Base-by-base conservation (phyloP, 2,888 invertebrate species). In the Kryphioiulus occultus region DNA sequence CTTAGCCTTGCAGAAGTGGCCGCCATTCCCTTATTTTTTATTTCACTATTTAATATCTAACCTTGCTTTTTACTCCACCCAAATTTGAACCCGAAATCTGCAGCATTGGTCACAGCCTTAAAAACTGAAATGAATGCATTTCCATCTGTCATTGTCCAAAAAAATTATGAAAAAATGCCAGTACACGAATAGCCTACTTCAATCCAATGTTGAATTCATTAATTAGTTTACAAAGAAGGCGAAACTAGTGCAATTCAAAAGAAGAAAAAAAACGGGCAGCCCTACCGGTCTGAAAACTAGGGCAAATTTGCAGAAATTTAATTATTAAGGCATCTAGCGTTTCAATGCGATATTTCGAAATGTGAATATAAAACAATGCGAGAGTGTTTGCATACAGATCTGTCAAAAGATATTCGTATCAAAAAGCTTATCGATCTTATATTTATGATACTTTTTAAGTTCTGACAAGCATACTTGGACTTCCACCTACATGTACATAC, bases 191-290 rank as follows among this genome's bases (percentile, higher is more conserved):
- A 78, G 78, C 78, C 78, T 78, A 78, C 30, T 78, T 78, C 30
- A 30, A 78, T 78, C 78, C 78, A 78, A 78, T 78, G 78, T 78
- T 68, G 68, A 68, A 68, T 68, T 68, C 78, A 78, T 78, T 78
- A 78, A 78, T 78, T 78, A 78, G 78, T 30, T 78, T 78, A 30
- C 78, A 15, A 78, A 26, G 30, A 26, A 78, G 78, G 78, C 22
- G 22, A 68, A 68, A 68, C 68, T 19, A 68, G 68, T 68, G 68
- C 68, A 68, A 68, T 68, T 68, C 26, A 26, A 10, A n/a, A 26
- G 26, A 26, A 9, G 26, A 68, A 68, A 68, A 26, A 59, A 59
- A 59, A 59, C 17, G 47, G 19, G 22, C 68, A 68, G 68, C 26
- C 68, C 68, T 68, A 68, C 68, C 19, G 59, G 26, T 78, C 78